These are phyloP conservation scores for Ochropleura leucogaster DNA, from an alignment of 2,888 invertebrate genomes.

Conservation along the genomic window DNA sequence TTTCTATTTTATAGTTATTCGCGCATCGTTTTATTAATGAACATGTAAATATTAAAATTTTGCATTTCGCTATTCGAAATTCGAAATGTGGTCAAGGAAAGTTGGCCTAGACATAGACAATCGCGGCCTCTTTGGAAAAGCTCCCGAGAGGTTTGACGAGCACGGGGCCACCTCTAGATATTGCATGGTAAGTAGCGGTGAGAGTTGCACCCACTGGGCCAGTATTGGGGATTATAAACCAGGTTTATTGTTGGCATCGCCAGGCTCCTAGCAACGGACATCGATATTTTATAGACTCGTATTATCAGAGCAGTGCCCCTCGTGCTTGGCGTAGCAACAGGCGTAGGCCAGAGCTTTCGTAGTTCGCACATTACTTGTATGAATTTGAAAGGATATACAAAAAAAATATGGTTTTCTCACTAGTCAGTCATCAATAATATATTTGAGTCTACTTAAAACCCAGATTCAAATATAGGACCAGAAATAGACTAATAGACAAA, in stretches of 20 bases:
- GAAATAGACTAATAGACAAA: neutral
- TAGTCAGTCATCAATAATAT: too few relatives aligned
- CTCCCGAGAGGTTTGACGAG: conserved; percentile 60
- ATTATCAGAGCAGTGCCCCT: conserved; percentile 59
- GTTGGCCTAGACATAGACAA: conserved; percentile 56
- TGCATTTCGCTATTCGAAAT: conserved; percentile 43
- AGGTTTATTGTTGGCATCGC: conserved; percentile 78
- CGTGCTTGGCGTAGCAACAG: conserved; percentile 40
- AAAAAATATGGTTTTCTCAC: neutral
- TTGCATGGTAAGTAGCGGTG: conserved; percentile 67
- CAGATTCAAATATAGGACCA: neutral
- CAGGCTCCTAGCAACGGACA: conserved; percentile 79
- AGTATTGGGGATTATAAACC: conserved; percentile 81
- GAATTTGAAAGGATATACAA: neutral
- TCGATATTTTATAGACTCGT: conserved; percentile 73
- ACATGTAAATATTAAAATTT: conserved; percentile 42
- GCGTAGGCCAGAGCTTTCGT: conserved; percentile 17
- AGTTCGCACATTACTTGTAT: neutral
- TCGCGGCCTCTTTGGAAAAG: conserved; percentile 57
- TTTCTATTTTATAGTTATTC: conserved; percentile 61
- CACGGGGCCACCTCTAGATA: conserved; percentile 53
- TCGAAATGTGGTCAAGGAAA: conserved; percentile 55
- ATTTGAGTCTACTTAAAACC: neutral
- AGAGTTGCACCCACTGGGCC: conserved; percentile 65
- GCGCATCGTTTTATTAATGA: conserved; percentile 26